Evolutionary conservation across 1,140 invertebrate genomes (phyloP), one percentile per base, ranked within the genome.

Genomic region (Platyscapa corneri): DNA sequence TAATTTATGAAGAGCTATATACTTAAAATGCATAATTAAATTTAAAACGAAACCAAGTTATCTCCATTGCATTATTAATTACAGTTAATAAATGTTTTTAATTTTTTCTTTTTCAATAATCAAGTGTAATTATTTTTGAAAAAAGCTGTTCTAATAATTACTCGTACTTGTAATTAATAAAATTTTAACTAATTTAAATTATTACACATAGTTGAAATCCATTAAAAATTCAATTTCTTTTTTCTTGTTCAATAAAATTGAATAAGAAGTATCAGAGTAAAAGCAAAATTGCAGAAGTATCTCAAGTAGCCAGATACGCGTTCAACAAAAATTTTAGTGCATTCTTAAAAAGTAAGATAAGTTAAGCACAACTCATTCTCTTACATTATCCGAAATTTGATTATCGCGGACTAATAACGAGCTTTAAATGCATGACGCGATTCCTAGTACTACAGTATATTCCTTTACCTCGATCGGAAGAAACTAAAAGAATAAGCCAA

Each of bases 341-440:
- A 14, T 79, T 65, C 23, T 65, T n/a, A 64, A 64, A 65, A 20
- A 12, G 49, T 32, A 34, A 32, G n/a, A 60, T 27, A 60, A 60
- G 49, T 34, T n/a, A 39, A 1, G 18, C n/a, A 70, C 34, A 67
- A 67, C 37, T 39, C 64, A 67, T 70, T 81, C 65, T 34, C n/a
- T 32, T 39, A 75, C 46, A 60, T 60, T 39, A 75, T 49, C 32
- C 30, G 72, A 75, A 83, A 77, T 83, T 83, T 64, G 20, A 53
- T 75, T 83, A 83, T 83, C 72, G 34, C 70, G 20, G n/a, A 56
- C 46, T 53, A 83, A 83, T 60, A 60, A 53, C 81, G 53, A 74
- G 49, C 70, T 83, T 83, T 83, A 83, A 83, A 83, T 75, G 81
- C 70, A 83, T 75, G 70, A 39, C 32, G 34, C 34, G 20, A 75